These are phyloP conservation scores for Orthosia gothica DNA, from an alignment of 2,888 invertebrate species.

Conservation along the genomic window DNA sequence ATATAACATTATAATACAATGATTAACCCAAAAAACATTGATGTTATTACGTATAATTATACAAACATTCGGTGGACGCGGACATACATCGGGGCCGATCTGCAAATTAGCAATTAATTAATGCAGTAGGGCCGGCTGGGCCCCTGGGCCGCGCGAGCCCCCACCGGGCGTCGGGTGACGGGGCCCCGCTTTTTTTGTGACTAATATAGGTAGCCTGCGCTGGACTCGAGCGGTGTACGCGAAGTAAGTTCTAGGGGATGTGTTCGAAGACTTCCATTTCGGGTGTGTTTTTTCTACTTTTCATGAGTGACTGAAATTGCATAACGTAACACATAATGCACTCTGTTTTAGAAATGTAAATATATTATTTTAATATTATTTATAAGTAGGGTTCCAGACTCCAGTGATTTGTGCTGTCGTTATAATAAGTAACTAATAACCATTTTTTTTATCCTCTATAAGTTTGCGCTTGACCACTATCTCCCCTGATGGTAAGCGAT, in stretches of 20 bases:
- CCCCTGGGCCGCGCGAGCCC: conserved; percentile 54
- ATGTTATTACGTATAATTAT: conserved; percentile 65
- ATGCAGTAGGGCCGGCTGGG: conserved; percentile 80
- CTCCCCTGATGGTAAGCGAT: too few relatives aligned
- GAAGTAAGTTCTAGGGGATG: conserved; percentile 64
- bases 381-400: too few relatives aligned
- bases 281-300: not conserved
- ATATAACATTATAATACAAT: conserved; percentile 16
- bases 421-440: not conserved
- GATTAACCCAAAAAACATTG: conserved; percentile 60
- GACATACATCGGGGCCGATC: conserved; percentile 84
- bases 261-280: conserved; percentile 67
- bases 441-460: too few relatives aligned
- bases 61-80: conserved; percentile 62
- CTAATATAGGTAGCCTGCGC: conserved; percentile 84
- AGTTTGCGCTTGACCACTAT: too few relatives aligned
- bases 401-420: not conserved
- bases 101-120: conserved; percentile 91
- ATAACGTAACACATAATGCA: not conserved
- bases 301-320: not conserved
- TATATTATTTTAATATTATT: not conserved
- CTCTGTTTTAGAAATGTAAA: not conserved
- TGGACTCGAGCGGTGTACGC: conserved; percentile 74
- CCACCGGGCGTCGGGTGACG: conserved; percentile 67
- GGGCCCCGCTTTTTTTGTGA: conserved; percentile 77